These are phyloP conservation scores for Cetonia aurata DNA, from an alignment of 2,888 invertebrate genomes.

Conservation along the genomic window DNA sequence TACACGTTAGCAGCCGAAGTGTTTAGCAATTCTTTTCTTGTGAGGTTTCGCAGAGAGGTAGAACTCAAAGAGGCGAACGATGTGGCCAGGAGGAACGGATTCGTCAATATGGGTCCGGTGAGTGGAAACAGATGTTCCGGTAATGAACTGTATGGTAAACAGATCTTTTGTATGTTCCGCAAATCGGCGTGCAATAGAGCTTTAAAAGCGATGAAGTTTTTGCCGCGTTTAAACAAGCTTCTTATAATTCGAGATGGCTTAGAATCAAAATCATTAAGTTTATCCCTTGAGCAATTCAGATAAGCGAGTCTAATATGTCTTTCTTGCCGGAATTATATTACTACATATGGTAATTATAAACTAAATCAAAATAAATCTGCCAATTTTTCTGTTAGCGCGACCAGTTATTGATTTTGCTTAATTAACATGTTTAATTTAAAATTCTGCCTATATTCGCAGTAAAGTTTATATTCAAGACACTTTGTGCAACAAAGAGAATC, in stretches of 20 bases:
- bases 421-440: no score
- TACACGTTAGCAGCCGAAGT: conserved; percentile 71
- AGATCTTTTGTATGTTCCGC: background rate
- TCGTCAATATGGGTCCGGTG: conserved; percentile 95
- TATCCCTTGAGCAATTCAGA: no score
- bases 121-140: conserved; percentile 64
- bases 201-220: conserved; percentile 1
- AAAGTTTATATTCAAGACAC: no score
- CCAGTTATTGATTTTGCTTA: no score
- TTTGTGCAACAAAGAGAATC: no score
- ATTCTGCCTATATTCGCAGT: no score
- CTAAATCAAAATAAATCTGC: no score
- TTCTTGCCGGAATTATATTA: background rate
- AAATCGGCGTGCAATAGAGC: background rate
- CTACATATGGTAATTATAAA: no score
- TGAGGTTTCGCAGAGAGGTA: conserved; percentile 85
- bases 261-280: background rate
- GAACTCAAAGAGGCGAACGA: conserved; percentile 81
- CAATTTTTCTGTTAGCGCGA: no score
- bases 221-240: conserved; percentile 6
- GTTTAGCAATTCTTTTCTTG: conserved; percentile 96
- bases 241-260: background rate
- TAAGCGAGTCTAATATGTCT: background rate
- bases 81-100: conserved; percentile 91
- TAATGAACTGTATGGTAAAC: no score